These are phyloP conservation scores for Rissa tridactyla DNA, from an alignment of 2,113 vertebrate genomes.

Conservation along the genomic window DNA sequence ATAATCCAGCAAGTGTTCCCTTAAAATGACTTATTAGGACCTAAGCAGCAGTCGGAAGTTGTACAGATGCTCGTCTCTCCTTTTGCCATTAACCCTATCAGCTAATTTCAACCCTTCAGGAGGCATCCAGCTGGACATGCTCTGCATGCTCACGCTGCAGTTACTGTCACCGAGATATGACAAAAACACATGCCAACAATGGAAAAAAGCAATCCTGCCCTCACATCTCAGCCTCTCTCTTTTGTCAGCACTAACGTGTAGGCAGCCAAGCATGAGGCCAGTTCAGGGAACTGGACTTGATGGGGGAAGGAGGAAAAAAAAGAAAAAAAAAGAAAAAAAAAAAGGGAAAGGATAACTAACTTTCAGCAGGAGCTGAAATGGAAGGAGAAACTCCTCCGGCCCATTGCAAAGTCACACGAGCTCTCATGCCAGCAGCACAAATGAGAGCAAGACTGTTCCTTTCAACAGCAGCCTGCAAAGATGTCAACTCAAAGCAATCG, in stretches of 20 bases:
- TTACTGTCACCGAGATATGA: background rate
- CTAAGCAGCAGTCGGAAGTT: background rate
- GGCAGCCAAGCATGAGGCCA: conserved; percentile 56
- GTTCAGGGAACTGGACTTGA: background rate
- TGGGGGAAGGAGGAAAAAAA: background rate
- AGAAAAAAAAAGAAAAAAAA: no score
- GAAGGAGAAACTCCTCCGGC: background rate
- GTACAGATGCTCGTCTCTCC: background rate
- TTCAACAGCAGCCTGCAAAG: conserved; percentile 32
- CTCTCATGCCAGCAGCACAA: background rate
- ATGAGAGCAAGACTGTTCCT: background rate
- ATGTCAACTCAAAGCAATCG: background rate
- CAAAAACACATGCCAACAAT: background rate
- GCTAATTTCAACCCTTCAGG: fast-evolving
- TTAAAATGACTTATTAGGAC: background rate
- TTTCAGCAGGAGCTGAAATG: background rate
- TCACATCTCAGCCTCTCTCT: background rate
- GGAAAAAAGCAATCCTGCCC: background rate
- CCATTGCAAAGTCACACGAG: background rate
- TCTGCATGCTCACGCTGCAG: background rate
- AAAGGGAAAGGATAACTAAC: background rate
- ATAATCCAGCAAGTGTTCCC: background rate
- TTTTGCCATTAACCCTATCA: background rate
- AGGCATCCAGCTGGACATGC: background rate
- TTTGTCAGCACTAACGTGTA: background rate